Base-by-base conservation (phyloP, 35 echinoderm and acorn worm genomes). In the Chiridota heheva region DNA sequence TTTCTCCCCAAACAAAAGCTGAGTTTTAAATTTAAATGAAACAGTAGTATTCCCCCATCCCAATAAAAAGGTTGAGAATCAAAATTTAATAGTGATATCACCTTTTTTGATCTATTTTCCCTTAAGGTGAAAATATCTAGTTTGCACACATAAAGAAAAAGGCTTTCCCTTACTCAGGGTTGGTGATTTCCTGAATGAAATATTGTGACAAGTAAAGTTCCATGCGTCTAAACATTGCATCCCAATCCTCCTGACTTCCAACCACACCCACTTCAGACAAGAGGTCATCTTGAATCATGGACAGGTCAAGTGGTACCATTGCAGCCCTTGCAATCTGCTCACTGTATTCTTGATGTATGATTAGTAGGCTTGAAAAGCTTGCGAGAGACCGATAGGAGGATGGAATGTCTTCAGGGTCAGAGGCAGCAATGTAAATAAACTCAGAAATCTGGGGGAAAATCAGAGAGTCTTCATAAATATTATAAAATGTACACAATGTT, bases 161-260 rank as follows among this genome's bases (percentile, higher is more conserved):
- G n/a, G n/a, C n/a, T n/a, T n/a, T n/a, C n/a, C n/a, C n/a, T n/a
- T n/a, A n/a, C n/a, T n/a, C n/a, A n/a, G n/a, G n/a, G n/a, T n/a
- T n/a, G n/a, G n/a, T n/a, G n/a, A n/a, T n/a, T n/a, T n/a, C n/a
- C n/a, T n/a, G n/a, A n/a, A n/a, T n/a, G n/a, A n/a, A n/a, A n/a
- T n/a, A n/a, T n/a, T n/a, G n/a, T n/a, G n/a, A n/a, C 70, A 6
- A 74, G 70, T 74, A 51, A 29, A 4, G 30, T 3, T 33, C 36
- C 4, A 74, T 32, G 28, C 70, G 47, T 47, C 56, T 31, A 0
- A 46, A 24, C 5, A 27, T 47, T 0, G 70, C 70, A 0, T 7
- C 40, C 70, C 70, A 74, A 32, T 74, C 70, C 44, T 74, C 70
- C 7, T 42, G 43, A 28, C 43, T 74, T 30, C 70, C 70, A 8